Conservation (phyloP, 1,140 invertebrate genomes). For the Pogonus chalceus region DNA sequence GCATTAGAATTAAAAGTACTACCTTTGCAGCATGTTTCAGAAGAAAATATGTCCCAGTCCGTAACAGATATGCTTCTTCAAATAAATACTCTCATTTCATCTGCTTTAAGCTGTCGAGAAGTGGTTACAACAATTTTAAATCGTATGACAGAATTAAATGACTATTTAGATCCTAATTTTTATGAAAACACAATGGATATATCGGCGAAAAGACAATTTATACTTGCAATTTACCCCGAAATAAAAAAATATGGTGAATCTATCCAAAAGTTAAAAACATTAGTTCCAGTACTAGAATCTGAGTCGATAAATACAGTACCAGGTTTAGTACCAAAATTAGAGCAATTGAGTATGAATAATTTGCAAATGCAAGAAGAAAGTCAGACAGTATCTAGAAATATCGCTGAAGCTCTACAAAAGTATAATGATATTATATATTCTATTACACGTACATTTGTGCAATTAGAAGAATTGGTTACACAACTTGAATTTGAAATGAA, state of each 20-base stretch:
- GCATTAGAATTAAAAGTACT: slow-evolving; percentile 28
- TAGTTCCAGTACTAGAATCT: slow-evolving; percentile 25
- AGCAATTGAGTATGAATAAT: slow-evolving; percentile 22
- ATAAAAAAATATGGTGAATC: slow-evolving; percentile 25
- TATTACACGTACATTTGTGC: slow-evolving; percentile 28
- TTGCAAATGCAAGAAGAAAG: slow-evolving; percentile 25
- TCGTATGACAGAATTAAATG: slow-evolving; percentile 26
- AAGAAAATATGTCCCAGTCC: slow-evolving; percentile 19
- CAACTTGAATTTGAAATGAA: slow-evolving; percentile 25
- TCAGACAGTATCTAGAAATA: slow-evolving; percentile 24
- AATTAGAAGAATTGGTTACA: slow-evolving; percentile 26
- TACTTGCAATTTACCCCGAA: slow-evolving; percentile 30
- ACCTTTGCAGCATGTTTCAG: slow-evolving; percentile 15
- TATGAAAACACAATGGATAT: slow-evolving; percentile 26
- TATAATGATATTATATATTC: slow-evolving; percentile 30
- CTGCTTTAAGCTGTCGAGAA: slow-evolving; percentile 31
- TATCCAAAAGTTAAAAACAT: slow-evolving; percentile 23
- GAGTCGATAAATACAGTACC: slow-evolving; percentile 23
- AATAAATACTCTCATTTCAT: slow-evolving; percentile 31
- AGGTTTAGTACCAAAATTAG: slow-evolving; percentile 25
- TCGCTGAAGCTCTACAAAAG: slow-evolving; percentile 25
- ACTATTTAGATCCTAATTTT: slow-evolving; percentile 30
- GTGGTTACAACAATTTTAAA: slow-evolving; percentile 27
- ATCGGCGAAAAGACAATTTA: slow-evolving; percentile 26
- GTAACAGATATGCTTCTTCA: slow-evolving; percentile 28